Evolutionary conservation across 2,888 invertebrate genomes (phyloP).

Genomic region (Timema podura): DNA sequence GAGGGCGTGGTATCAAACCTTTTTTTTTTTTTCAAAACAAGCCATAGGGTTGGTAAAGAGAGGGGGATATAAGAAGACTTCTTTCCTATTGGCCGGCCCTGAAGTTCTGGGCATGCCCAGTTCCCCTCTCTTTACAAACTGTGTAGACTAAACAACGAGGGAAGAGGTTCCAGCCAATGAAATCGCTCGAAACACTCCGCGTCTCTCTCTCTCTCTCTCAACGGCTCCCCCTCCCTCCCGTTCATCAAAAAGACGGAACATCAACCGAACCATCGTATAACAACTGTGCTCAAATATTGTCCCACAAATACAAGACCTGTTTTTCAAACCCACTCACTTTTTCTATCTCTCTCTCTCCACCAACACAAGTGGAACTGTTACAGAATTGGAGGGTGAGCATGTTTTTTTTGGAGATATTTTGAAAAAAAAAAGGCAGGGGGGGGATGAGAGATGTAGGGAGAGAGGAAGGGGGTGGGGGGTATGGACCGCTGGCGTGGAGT

Average conservation of each 20-base stretch:
- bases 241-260: no score
- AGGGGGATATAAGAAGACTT: neutral
- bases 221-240: no score
- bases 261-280: neutral
- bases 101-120: neutral
- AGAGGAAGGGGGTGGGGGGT: constrained; percentile 12
- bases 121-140: constrained; percentile 23
- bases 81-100: constrained; percentile 5
- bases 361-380: no score
- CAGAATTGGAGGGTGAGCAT: no score
- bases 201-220: no score
- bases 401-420: neutral
- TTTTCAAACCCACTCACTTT: no score
- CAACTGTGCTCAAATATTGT: constrained; percentile 27
- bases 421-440: neutral
- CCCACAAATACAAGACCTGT: constrained; percentile 19
- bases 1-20: neutral
- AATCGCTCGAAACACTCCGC: neutral
- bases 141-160: constrained; percentile 23
- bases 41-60: neutral
- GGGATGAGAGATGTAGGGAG: constrained; percentile 1
- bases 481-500: constrained; percentile 9
- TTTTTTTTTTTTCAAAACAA: neutral
- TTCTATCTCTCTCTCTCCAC: no score
- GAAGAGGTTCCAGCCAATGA: constrained; percentile 2